Base-by-base conservation (phyloP, 1,140 invertebrate genomes). In the Planococcus citri region DNA sequence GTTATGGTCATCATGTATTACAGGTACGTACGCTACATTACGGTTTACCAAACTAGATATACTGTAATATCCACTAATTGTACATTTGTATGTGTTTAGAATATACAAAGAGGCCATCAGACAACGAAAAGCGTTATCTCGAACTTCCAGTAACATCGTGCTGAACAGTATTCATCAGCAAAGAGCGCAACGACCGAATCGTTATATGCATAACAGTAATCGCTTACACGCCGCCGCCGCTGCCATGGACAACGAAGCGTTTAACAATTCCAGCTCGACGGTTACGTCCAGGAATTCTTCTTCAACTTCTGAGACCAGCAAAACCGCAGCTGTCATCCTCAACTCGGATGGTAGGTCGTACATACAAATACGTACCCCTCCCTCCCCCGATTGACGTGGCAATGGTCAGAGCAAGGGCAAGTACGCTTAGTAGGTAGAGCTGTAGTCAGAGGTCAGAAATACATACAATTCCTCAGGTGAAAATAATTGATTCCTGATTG, bases 1-100 rank as follows among this genome's bases (percentile, higher is more conserved):
- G 91, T 95, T 33, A 96, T 97, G 93, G 86, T 95, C 70, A 89
- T 89, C 60, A 94, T 95, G 85, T 96, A 96, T 78, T 90, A 83
- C 79, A 85, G 85, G 75, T 70, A n/a, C n/a, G n/a, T n/a, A n/a
- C n/a, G n/a, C n/a, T n/a, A n/a, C n/a, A n/a, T n/a, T n/a, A n/a
- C n/a, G n/a, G n/a, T n/a, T n/a, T n/a, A n/a, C n/a, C n/a, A n/a
- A n/a, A n/a, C n/a, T n/a, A n/a, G n/a, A n/a, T n/a, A n/a, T n/a
- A n/a, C n/a, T n/a, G n/a, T n/a, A n/a, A n/a, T n/a, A n/a, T n/a
- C n/a, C n/a, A n/a, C n/a, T n/a, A n/a, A n/a, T n/a, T 33, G 29
- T 33, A 33, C 12, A 12, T 33, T 6, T 33, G 29, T 33, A 33
- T 33, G 29, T 33, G 12, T 33, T 3, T 33, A 76, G 76, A 58